Percentiles rank a stretch among this genome's conserved stretches.
phyloP scores from a whole-genome alignment of 2,797 vertebrate genomes.

The Mormyrus proboscirostris region DNA sequence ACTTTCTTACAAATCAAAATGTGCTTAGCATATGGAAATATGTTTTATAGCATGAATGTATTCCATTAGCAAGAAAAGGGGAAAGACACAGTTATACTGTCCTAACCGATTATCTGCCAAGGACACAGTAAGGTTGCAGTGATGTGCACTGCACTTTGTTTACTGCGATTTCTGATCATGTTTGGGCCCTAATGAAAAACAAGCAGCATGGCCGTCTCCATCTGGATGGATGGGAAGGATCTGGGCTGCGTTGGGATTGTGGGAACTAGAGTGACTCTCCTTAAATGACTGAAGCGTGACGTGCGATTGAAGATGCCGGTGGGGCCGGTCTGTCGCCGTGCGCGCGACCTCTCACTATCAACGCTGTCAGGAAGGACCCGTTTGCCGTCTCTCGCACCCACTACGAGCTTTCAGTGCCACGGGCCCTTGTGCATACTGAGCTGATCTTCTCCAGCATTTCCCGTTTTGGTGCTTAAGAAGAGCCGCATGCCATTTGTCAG shows the following conservation, averaged over 20 bases:
- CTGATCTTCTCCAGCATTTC: not conserved
- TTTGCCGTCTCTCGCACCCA: not conserved
- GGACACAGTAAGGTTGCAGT: not conserved
- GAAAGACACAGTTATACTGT: not conserved
- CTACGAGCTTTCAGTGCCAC: not conserved
- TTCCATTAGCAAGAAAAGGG: not conserved
- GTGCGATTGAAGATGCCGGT: not conserved
- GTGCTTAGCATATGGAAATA: not conserved
- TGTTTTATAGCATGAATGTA: not conserved
- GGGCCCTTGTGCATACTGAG: not conserved
- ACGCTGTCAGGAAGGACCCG: not conserved
- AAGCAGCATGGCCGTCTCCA: not conserved
- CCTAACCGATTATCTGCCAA: not conserved
- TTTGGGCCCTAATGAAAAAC: not conserved
- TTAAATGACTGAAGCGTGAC: too few species aligned
- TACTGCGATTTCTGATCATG: not conserved
- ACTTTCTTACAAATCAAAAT: not conserved
- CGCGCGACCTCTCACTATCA: conserved; percentile 2
- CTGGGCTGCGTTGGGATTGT: not conserved
- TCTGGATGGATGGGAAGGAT: not conserved
- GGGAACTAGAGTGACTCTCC: not conserved
- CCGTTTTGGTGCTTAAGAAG: not conserved
- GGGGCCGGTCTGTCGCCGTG: not conserved
- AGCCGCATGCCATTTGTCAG: not conserved
- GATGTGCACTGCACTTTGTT: not conserved